Percentiles rank a stretch among this genome's conserved stretches.
phyloP scores from a whole-genome alignment of 2,888 invertebrate genomes.

The Pristionchus entomophagus region DNA sequence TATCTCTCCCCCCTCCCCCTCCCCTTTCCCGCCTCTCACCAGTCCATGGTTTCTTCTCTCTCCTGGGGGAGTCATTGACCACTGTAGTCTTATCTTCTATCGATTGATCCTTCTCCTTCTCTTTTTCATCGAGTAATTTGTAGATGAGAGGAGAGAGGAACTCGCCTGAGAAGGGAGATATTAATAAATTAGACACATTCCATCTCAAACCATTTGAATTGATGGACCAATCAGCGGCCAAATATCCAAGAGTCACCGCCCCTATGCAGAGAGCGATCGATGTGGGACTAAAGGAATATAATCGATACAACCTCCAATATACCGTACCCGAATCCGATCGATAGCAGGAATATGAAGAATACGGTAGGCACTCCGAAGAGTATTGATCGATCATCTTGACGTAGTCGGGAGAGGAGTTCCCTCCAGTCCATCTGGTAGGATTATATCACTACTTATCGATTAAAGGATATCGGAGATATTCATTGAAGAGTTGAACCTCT shows the following conservation, averaged over 20 bases:
- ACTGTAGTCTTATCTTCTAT: background rate
- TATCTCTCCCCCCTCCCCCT: background rate
- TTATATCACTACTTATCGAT: background rate
- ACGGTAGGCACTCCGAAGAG: slow-evolving; percentile 30
- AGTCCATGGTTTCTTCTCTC: slow-evolving; percentile 30
- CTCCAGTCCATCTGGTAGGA: slow-evolving; percentile 28
- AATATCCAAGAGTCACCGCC: slow-evolving; percentile 18
- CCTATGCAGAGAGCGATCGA: slow-evolving; percentile 27
- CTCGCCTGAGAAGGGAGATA: background rate
- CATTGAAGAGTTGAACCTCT: background rate
- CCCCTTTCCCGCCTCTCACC: slow-evolving; percentile 14
- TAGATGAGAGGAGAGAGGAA: slow-evolving; percentile 42
- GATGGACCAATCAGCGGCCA: slow-evolving; percentile 11
- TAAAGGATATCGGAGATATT: background rate
- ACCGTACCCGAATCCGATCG: slow-evolving; percentile 40
- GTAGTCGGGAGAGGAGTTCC: slow-evolving; percentile 10
- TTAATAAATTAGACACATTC: background rate
- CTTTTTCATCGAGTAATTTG: background rate
- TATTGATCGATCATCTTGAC: slow-evolving; percentile 32
- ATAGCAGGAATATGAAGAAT: slow-evolving; percentile 22
- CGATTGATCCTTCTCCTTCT: background rate
- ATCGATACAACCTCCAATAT: background rate
- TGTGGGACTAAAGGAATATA: background rate
- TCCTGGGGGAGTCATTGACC: background rate
- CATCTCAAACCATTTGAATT: background rate